Conservation (phyloP, 2,888 invertebrate genomes). For the Aspidiotus destructor region DNA sequence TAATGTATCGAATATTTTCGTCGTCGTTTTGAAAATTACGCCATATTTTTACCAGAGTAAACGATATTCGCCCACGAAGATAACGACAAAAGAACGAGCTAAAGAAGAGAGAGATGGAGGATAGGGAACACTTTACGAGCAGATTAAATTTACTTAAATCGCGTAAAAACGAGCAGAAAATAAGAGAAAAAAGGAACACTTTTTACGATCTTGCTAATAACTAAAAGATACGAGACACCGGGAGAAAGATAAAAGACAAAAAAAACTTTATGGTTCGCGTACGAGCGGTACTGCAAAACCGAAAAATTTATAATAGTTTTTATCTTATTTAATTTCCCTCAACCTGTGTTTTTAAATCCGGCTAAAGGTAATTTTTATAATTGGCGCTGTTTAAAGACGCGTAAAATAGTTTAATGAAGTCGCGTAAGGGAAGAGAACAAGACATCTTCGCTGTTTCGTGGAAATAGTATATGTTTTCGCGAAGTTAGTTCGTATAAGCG, state of each 20-base stretch:
- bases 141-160: slow-evolving; percentile 4
- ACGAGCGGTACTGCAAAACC: background rate
- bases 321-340: slow-evolving; percentile 33
- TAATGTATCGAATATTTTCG: too few relatives aligned
- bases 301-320: slow-evolving; percentile 31
- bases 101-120: background rate
- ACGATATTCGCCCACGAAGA: background rate
- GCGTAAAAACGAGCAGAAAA: slow-evolving; percentile 5
- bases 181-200: slow-evolving; percentile 6
- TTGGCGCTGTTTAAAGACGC: slow-evolving; percentile 33
- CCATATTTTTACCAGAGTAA: background rate
- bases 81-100: background rate
- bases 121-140: background rate
- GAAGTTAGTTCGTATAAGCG: background rate
- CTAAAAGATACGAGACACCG: slow-evolving; percentile 17
- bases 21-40: background rate
- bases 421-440: slow-evolving; percentile 19
- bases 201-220: slow-evolving; percentile 30
- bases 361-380: slow-evolving; percentile 33
- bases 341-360: slow-evolving; percentile 32
- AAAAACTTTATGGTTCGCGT: background rate
- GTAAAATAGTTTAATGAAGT: slow-evolving; percentile 34
- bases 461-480: too few relatives aligned
- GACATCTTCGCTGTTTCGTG: background rate
- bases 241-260: too few relatives aligned